These are phyloP conservation scores for Tetranychus urticae DNA, from an alignment of 1,140 invertebrate genomes.

Conservation along the genomic window DNA sequence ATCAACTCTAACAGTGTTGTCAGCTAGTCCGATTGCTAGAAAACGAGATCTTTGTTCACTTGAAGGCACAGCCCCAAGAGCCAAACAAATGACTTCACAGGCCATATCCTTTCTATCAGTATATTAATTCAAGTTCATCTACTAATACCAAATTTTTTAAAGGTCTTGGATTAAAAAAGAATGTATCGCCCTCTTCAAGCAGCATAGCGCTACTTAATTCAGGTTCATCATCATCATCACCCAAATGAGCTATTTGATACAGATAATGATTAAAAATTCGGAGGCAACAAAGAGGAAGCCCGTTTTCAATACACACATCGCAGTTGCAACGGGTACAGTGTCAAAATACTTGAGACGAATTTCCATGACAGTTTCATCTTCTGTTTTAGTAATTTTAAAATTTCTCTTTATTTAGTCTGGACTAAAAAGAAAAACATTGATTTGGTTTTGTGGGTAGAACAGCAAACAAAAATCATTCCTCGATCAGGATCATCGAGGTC, in stretches of 20 bases:
- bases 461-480: slow-evolving; percentile 98
- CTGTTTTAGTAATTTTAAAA: slow-evolving; percentile 93
- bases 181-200: slow-evolving; percentile 92
- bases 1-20: slow-evolving; percentile 91
- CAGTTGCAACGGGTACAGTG: slow-evolving; percentile 80
- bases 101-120: slow-evolving; percentile 69
- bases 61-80: slow-evolving; percentile 70
- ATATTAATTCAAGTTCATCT: slow-evolving; percentile 96
- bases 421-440: slow-evolving; percentile 86
- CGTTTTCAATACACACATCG: slow-evolving; percentile 94
- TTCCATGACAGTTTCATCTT: slow-evolving; percentile 95
- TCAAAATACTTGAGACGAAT: slow-evolving; percentile 99
- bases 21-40: slow-evolving; percentile 80
- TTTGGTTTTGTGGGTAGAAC: slow-evolving; percentile 96
- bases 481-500: slow-evolving; percentile 97
- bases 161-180: slow-evolving; percentile 80
- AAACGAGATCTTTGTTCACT: slow-evolving; percentile 91
- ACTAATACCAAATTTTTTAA: slow-evolving; percentile 89
- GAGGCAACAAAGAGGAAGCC: slow-evolving; percentile 95
- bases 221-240: slow-evolving; percentile 96
- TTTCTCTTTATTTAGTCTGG: slow-evolving; percentile 79
- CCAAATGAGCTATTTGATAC: slow-evolving; percentile 98
- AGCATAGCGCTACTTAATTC: slow-evolving; percentile 97
- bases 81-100: slow-evolving; percentile 94
- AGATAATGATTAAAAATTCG: slow-evolving; percentile 97